phyloP scores from a whole-genome alignment of 2,888 invertebrate genomes.

The Eulithis testata region DNA sequence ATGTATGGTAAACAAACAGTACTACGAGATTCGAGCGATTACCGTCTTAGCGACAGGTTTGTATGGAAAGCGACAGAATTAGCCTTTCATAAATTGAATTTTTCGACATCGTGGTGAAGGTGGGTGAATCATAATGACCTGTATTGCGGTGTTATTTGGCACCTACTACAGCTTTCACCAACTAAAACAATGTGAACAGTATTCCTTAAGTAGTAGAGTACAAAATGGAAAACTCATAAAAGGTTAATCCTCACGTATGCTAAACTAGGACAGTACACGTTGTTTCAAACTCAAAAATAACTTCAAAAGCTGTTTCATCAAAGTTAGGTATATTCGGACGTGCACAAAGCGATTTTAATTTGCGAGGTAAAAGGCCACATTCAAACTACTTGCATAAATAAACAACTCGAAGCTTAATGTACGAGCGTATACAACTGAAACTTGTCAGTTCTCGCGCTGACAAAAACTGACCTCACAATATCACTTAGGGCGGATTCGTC shows the following conservation, averaged over 20 bases:
- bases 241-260: slow-evolving; percentile 10
- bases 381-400: slow-evolving; percentile 21
- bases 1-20: too few relatives aligned
- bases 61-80: too few relatives aligned
- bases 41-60: too few relatives aligned
- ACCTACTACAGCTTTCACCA: slow-evolving; percentile 1
- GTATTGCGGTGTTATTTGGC: too few relatives aligned
- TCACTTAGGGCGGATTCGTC: too few relatives aligned
- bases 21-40: too few relatives aligned
- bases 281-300: slow-evolving; percentile 30
- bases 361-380: slow-evolving; percentile 20
- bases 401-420: background rate
- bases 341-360: slow-evolving; percentile 36
- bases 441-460: background rate
- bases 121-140: too few relatives aligned
- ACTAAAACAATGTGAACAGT: background rate
- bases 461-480: background rate
- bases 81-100: too few relatives aligned
- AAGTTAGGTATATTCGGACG: slow-evolving; percentile 30
- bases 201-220: background rate
- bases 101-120: too few relatives aligned
- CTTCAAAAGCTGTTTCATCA: slow-evolving; percentile 29
- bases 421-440: slow-evolving; percentile 5
- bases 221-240: slow-evolving; percentile 10
- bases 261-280: slow-evolving; percentile 13